Conservation (phyloP, 2,113 vertebrate species). For the Lonchura striata region DNA sequence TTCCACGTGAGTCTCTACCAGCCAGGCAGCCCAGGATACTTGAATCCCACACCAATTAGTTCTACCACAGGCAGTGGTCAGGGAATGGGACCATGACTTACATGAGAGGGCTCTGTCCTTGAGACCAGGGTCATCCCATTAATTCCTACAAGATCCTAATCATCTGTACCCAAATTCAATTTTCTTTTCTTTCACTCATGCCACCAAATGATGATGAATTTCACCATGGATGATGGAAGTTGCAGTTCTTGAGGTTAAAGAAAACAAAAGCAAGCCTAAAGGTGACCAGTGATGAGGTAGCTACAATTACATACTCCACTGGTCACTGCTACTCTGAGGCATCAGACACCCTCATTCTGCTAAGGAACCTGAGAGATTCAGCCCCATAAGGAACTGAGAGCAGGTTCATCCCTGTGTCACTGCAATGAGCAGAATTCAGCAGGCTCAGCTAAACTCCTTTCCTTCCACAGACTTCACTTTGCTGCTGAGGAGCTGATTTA, state of each 20-base stretch:
- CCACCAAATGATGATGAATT: background rate
- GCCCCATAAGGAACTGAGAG: background rate
- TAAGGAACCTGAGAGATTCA: background rate
- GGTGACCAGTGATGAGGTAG: background rate
- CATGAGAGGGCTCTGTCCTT: background rate
- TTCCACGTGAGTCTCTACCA: conserved; percentile 16
- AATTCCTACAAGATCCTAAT: background rate
- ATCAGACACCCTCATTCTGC: background rate
- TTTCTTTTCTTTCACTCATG: accelerated
- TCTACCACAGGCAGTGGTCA: background rate
- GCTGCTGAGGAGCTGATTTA: background rate
- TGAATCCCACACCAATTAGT: background rate
- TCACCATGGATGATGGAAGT: background rate
- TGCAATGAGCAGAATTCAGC: background rate
- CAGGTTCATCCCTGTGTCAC: background rate
- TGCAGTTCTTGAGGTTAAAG: background rate
- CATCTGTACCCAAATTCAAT: background rate
- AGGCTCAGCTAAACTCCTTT: background rate
- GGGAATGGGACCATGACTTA: background rate
- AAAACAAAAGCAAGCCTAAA: background rate
- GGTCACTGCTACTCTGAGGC: background rate
- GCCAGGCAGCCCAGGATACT: background rate
- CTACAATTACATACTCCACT: background rate
- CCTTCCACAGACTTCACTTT: background rate
- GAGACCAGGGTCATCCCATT: background rate